Evolutionary conservation across 2,797 vertebrate species (phyloP), one percentile per base, ranked within the genome.

Genomic region (Chromobotia macracanthus): DNA sequence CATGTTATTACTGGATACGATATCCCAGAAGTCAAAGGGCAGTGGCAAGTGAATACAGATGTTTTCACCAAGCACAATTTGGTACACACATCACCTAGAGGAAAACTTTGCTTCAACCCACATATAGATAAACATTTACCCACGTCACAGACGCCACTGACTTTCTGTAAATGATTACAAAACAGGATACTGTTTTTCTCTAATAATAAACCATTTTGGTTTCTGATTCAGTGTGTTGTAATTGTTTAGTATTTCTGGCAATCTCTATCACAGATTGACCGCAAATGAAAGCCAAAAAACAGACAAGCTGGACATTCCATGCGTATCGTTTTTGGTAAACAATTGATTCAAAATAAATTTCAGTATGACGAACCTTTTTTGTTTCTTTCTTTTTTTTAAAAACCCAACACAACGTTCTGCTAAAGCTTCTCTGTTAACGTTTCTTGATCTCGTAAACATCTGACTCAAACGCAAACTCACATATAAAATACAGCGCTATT

Each of bases 401-500:
- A 77, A 51, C 46, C 75, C 46, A 21, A 77, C 73, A 55, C 56
- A 16, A 15, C 46, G 12, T 58, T 19, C 15, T 25, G 21, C 21
- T 25, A 28, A 63, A 6, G 31, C 12, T 21, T 38, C 61, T n/a
- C 19, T 31, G 15, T 23, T 60, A 31, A 31, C 28, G 28, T 41
- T 31, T 61, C 38, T 7, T 63, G 44, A 38, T 50, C 64, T 1
- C 80, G 15, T 23, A 18, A 51, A n/a, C 51, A 46, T 28, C 10
- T 28, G 13, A 65, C 31, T 55, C 51, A 67, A 23, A 38, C 21
- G 18, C 18, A 51, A 28, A 53, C 72, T 58, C 41, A 28, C 60
- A 1, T 75, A 81, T 55, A 72, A 83, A 85, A 80, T 85, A 85
- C 84, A 85, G 84, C 84, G 80, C 82, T 63, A 60, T 83, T 83